These are phyloP conservation scores for Laupala kohalensis DNA, from an alignment of 1,140 invertebrate genomes.

Conservation along the genomic window DNA sequence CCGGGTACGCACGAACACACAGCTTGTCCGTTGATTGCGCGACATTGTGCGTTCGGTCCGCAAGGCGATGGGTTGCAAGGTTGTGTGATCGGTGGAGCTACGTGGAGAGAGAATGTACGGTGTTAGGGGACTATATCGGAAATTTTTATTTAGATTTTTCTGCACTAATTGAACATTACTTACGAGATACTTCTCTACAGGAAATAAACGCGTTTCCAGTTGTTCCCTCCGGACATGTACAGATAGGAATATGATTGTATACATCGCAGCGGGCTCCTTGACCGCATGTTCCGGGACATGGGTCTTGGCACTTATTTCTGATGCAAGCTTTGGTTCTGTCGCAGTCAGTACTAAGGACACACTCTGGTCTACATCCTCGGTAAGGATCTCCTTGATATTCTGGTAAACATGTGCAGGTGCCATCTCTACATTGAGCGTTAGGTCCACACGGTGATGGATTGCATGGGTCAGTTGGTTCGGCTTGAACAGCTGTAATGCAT, in stretches of 20 bases:
- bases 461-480: constrained; percentile 35
- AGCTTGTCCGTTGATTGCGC: constrained; percentile 49
- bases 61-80: constrained; percentile 35
- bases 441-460: constrained; percentile 54
- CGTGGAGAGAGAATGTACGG: not conserved
- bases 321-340: constrained; percentile 49
- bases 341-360: constrained; percentile 53
- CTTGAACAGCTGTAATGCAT: constrained; percentile 22
- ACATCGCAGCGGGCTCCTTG: constrained; percentile 50
- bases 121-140: no score
- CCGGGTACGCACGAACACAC: constrained; percentile 53
- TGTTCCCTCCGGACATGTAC: constrained; percentile 47
- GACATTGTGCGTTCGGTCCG: constrained; percentile 47
- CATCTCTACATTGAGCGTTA: constrained; percentile 43
- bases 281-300: constrained; percentile 53
- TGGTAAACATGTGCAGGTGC: constrained; percentile 44
- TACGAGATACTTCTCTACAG: constrained; percentile 31
- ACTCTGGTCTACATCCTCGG: constrained; percentile 59
- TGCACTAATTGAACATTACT: not conserved
- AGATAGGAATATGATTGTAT: constrained; percentile 53
- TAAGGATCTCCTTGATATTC: constrained; percentile 58
- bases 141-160: no score
- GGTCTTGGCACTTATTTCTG: constrained; percentile 53
- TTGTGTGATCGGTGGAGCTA: constrained; percentile 17
- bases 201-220: constrained; percentile 47